phyloP scores from a whole-genome alignment of 2,888 invertebrate genomes.

The Spicauda simplicius region DNA sequence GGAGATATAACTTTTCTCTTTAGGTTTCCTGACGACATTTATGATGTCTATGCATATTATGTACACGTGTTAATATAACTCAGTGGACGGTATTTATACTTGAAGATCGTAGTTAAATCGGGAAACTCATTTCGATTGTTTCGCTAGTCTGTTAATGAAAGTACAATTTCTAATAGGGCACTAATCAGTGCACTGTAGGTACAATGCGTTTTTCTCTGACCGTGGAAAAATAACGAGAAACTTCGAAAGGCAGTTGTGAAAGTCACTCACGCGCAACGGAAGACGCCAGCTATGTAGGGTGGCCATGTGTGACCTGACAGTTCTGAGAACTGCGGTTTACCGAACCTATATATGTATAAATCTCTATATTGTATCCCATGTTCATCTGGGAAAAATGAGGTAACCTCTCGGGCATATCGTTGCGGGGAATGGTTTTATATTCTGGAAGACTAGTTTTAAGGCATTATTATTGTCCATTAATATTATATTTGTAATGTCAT shows the following conservation, averaged over 20 bases:
- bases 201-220: conserved; percentile 47
- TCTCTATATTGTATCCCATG: neutral
- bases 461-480: too few relatives aligned
- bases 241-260: conserved; percentile 68
- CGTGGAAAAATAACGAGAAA: conserved; percentile 64
- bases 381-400: conserved; percentile 14
- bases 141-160: too few relatives aligned
- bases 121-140: too few relatives aligned
- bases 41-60: too few relatives aligned
- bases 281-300: conserved; percentile 54
- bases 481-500: too few relatives aligned
- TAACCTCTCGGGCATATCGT: neutral
- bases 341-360: conserved; percentile 7
- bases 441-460: too few relatives aligned
- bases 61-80: too few relatives aligned
- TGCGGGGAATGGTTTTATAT: neutral
- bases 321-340: conserved; percentile 47
- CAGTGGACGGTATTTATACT: too few relatives aligned
- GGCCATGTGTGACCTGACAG: conserved; percentile 49
- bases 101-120: too few relatives aligned
- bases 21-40: too few relatives aligned
- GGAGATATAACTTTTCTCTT: too few relatives aligned
- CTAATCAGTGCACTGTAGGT: conserved; percentile 1
- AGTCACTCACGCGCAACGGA: conserved; percentile 60
- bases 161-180: neutral